Conservation (phyloP, 2,113 vertebrate genomes). For the Eulemur rufifrons region DNA sequence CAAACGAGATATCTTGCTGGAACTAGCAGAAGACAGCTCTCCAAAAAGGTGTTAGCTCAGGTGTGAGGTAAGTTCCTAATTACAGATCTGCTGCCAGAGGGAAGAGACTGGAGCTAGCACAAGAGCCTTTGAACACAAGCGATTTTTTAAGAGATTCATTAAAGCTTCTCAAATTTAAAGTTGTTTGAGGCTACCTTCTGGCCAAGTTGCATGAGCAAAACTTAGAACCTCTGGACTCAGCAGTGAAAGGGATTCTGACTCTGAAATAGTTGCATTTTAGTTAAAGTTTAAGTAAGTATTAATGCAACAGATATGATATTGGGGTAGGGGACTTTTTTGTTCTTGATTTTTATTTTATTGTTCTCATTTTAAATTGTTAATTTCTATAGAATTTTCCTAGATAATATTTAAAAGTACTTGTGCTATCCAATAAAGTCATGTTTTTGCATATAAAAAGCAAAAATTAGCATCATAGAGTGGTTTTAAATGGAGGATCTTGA, state of each 20-base stretch:
- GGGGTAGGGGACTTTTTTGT: not conserved
- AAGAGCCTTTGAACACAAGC: not conserved
- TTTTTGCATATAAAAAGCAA: not conserved
- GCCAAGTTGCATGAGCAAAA: constrained; percentile 11
- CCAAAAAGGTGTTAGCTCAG: constrained; percentile 25
- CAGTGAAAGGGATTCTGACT: constrained; percentile 27
- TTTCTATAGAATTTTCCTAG: not conserved
- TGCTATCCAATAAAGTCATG: not conserved
- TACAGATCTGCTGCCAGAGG: not conserved
- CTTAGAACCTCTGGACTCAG: constrained; percentile 1
- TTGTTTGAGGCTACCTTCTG: constrained; percentile 42
- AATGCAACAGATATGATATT: not conserved
- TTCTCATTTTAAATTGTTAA: not conserved
- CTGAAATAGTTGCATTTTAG: constrained; percentile 1
- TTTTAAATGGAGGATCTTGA: not conserved
- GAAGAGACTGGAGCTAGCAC: not conserved
- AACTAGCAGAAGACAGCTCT: constrained; percentile 57
- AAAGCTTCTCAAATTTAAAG: constrained; percentile 39
- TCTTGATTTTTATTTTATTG: constrained; percentile 31
- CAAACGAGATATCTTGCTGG: constrained; percentile 42
- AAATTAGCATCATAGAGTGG: not conserved
- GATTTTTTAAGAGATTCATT: constrained; percentile 38
- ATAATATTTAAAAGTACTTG: constrained; percentile 8
- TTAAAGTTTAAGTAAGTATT: constrained; percentile 23
- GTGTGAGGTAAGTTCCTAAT: constrained; percentile 23